Conservation (phyloP, 2,113 vertebrate genomes). For the Peromyscus californicus region DNA sequence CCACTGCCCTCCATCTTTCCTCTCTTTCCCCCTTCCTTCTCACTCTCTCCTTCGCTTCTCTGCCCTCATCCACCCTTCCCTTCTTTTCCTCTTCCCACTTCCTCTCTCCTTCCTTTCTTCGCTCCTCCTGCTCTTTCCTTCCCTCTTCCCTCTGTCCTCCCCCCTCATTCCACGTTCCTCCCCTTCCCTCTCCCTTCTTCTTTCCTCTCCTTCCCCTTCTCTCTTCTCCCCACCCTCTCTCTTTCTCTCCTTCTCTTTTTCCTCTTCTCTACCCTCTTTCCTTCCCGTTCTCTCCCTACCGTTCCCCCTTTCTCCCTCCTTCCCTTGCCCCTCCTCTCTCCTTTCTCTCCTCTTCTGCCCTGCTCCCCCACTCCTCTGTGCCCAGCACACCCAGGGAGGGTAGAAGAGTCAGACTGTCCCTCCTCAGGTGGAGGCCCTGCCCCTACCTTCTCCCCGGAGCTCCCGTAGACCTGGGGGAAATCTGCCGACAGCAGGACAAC, state of each 20-base stretch:
- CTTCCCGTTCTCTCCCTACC: not conserved
- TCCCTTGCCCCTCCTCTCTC: not conserved
- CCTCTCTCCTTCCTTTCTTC: not conserved
- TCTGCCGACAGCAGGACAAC: not conserved
- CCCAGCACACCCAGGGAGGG: not conserved
- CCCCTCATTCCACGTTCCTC: no score
- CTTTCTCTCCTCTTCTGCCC: accelerated
- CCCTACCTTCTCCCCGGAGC: not conserved
- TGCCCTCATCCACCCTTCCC: no score
- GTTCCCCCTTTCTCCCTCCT: not conserved
- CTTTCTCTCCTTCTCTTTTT: not conserved
- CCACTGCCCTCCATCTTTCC: no score
- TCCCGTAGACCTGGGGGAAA: not conserved
- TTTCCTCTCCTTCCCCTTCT: no score
- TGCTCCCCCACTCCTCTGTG: not conserved
- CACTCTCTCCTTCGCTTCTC: not conserved
- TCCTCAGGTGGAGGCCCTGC: not conserved
- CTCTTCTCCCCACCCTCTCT: not conserved
- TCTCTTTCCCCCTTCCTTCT: accelerated
- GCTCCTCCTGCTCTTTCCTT: no score
- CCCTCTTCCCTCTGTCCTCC: no score
- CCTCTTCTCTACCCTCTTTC: no score
- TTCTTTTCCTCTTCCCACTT: no score
- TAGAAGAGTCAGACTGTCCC: not conserved
- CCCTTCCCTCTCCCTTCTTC: no score